Base-by-base conservation (phyloP, 2,113 vertebrate genomes). In the Sinocyclocheilus grahami region DNA sequence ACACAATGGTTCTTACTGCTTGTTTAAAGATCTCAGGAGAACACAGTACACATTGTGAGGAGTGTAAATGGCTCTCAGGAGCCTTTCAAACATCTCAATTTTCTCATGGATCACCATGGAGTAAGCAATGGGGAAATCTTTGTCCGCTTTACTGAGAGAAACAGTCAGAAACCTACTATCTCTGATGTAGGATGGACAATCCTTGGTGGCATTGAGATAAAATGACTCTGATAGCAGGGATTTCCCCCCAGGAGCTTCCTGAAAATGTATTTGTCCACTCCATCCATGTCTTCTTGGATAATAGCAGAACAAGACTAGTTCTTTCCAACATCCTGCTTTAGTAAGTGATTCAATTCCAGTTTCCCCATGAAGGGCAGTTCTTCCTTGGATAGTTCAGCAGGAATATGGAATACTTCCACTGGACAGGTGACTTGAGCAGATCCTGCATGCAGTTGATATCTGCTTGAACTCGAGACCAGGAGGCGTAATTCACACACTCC, bases 81-180 rank as follows among this genome's bases (percentile, higher is more conserved):
- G 94, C 58, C 97, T 93, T 89, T 99, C 97, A 12, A 99, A 98
- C 95, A 97, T 97, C 87, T 97, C 96, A 0, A 97, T 95, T 62
- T 97, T 96, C n/a, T 96, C 48, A 3, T 99, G 97, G 76, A 98
- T 93, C 88, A 98, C 97, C 92, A 99, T 97, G 18, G 97, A 98
- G 82, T 96, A 99, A 0, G 97, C 96, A 0, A 99, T 94, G 11
- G 96, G 97, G 79, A 95, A 97, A 7, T 86, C 86, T 0, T 11
- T 86, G 89, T 98, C 97, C 67, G 96, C 96, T 22, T 86, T 83
- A 89, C 96, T 98, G 63, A 97, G 89, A 0, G 96, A 91, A 88
- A 88, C 90, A 3, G 90, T 93, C 0, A 97, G 58, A 88, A 96
- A 98, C 5, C 93, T 94, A 88, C 96, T 93, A 0, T 30, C 2